phyloP scores from a whole-genome alignment of 2,797 vertebrate genomes.

The Luscinia megarhynchos region DNA sequence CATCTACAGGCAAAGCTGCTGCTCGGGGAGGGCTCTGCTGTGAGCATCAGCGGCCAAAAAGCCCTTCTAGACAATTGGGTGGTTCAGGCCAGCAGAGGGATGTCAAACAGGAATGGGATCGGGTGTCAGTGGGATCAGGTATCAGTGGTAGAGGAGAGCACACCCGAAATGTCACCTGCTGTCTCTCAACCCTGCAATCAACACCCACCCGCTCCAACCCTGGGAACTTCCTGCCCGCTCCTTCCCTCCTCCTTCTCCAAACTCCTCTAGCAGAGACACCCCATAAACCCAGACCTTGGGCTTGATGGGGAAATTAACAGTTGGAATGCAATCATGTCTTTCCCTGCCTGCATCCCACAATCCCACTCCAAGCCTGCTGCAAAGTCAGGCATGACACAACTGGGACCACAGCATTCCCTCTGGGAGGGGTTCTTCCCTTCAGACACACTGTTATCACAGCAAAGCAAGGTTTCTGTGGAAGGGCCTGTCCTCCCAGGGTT shows the following conservation, averaged over 20 bases:
- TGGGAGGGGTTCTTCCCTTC: neutral
- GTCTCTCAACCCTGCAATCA: neutral
- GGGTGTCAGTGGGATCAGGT: neutral
- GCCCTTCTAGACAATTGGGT: neutral
- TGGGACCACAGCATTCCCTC: neutral
- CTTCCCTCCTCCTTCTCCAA: neutral
- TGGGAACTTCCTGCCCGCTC: accelerated
- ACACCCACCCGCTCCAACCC: neutral
- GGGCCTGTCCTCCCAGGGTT: neutral
- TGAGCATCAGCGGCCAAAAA: neutral
- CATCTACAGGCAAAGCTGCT: neutral
- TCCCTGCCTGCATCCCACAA: neutral
- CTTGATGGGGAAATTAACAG: neutral
- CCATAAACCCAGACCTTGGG: accelerated
- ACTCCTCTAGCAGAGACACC: neutral
- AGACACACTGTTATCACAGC: neutral
- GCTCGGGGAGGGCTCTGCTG: accelerated
- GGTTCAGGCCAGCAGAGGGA: neutral
- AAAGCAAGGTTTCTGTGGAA: neutral
- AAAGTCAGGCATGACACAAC: neutral
- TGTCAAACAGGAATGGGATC: neutral
- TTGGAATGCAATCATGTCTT: neutral
- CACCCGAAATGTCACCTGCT: neutral
- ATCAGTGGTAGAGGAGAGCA: neutral
- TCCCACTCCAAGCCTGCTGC: neutral